Conservation (phyloP, 2,797 vertebrate species). For the Cynopterus sphinx region DNA sequence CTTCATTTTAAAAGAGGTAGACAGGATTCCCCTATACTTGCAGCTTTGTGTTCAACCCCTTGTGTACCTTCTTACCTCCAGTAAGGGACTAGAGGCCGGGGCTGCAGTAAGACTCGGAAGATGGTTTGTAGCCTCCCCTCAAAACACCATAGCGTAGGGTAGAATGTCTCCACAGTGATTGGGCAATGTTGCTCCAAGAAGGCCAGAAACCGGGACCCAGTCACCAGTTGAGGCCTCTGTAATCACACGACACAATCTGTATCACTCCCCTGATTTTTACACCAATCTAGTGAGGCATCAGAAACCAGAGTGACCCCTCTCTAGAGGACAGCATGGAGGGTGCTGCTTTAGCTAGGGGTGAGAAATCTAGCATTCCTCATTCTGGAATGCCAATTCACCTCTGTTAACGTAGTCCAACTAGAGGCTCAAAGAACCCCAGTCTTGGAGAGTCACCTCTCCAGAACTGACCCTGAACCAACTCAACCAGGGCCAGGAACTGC, state of each 20-base stretch:
- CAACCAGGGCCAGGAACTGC: neutral
- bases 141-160: slow-evolving; percentile 91
- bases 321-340: neutral
- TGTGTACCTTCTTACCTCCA: slow-evolving; percentile 84
- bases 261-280: neutral
- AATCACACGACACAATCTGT: neutral
- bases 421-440: neutral
- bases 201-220: slow-evolving; percentile 81
- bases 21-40: neutral
- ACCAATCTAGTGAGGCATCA: neutral
- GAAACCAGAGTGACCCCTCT: neutral
- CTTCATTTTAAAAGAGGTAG: neutral
- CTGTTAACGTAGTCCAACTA: neutral
- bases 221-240: slow-evolving; percentile 87
- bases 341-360: neutral
- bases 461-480: neutral
- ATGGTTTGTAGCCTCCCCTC: slow-evolving; percentile 91
- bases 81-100: slow-evolving; percentile 84
- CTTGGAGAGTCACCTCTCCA: neutral
- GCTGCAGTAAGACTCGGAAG: slow-evolving; percentile 84
- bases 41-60: neutral
- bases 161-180: slow-evolving; percentile 85
- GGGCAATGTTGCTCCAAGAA: slow-evolving; percentile 89
- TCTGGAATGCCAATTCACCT: neutral
- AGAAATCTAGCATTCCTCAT: neutral